Evolutionary conservation across 2,113 vertebrate species (phyloP).

Genomic region (Bubo scandiacus): DNA sequence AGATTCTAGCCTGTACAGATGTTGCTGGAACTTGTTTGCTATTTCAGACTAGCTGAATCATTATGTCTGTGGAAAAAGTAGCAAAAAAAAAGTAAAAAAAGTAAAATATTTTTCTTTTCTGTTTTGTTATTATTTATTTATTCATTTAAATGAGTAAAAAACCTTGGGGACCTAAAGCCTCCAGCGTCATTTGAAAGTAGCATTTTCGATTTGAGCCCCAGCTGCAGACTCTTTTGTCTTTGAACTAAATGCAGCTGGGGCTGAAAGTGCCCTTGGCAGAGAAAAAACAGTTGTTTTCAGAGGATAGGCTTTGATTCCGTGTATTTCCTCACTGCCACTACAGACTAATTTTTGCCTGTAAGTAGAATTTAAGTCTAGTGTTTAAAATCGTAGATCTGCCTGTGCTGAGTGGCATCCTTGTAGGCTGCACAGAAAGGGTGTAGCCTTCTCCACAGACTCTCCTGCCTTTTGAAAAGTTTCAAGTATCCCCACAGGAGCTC

Average conservation of each 20-base stretch:
- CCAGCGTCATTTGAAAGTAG: constrained; percentile 48
- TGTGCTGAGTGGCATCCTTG: not conserved
- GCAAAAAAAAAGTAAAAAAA: not conserved
- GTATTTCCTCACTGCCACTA: constrained; percentile 8
- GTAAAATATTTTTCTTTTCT: not conserved
- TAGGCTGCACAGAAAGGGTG: not conserved
- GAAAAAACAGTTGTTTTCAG: constrained; percentile 45
- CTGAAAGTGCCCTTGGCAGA: constrained; percentile 45
- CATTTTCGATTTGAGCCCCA: constrained; percentile 44
- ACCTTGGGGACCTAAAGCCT: constrained; percentile 25
- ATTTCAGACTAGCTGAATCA: not conserved
- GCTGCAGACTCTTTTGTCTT: constrained; percentile 59
- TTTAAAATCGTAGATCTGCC: not conserved
- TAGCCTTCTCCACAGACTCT: not conserved
- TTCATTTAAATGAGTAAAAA: constrained; percentile 61
- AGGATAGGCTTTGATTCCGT: constrained; percentile 26
- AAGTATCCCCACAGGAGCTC: constrained; percentile 20
- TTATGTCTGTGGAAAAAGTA: not conserved
- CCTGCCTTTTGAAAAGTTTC: constrained; percentile 31
- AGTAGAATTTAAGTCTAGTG: constrained; percentile 3
- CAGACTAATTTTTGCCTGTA: constrained; percentile 11
- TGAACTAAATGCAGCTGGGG: constrained; percentile 64
- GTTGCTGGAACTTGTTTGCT: not conserved
- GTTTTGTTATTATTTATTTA: constrained; percentile 42
- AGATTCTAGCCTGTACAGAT: not conserved